phyloP scores from a whole-genome alignment of 2,797 vertebrate species.

The Mycteria americana region DNA sequence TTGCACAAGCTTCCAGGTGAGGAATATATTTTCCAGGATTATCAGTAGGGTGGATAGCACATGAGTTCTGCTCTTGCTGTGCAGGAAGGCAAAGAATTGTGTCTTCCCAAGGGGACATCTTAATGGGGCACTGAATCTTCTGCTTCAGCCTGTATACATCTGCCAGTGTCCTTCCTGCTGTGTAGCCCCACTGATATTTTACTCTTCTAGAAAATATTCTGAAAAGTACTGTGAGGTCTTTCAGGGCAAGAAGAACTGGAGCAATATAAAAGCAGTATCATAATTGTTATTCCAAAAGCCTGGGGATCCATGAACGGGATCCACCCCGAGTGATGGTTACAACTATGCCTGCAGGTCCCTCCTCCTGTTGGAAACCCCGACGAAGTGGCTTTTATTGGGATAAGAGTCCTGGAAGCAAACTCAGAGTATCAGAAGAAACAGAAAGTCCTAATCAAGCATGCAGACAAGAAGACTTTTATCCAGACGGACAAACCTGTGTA shows the following conservation, averaged over 20 bases:
- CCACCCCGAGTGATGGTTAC: neutral
- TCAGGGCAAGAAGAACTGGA: neutral
- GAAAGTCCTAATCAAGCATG: conserved; percentile 26
- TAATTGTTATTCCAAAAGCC: neutral
- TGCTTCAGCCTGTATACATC: neutral
- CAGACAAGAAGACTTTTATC: conserved; percentile 53
- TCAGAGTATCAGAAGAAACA: conserved; percentile 43
- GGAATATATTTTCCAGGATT: neutral
- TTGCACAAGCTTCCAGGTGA: conserved; percentile 55
- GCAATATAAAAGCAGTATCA: neutral
- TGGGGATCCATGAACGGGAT: neutral
- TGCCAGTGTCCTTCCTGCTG: neutral
- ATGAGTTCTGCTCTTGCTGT: neutral
- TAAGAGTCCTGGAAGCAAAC: neutral
- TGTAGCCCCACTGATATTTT: neutral
- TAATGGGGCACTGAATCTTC: neutral
- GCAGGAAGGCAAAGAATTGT: neutral
- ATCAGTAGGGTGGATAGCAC: neutral
- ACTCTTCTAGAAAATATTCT: neutral
- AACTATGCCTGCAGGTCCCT: conserved; percentile 43
- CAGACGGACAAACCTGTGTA: conserved; percentile 64
- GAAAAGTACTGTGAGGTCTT: neutral
- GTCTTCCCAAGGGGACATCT: neutral
- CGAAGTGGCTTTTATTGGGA: conserved; percentile 44
- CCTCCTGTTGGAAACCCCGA: neutral